A percentile compares a stretch with the other conserved stretches of the same genome.
phyloP scores from a whole-genome alignment of 2,888 invertebrate species.

The Drosophila hamatofila region DNA sequence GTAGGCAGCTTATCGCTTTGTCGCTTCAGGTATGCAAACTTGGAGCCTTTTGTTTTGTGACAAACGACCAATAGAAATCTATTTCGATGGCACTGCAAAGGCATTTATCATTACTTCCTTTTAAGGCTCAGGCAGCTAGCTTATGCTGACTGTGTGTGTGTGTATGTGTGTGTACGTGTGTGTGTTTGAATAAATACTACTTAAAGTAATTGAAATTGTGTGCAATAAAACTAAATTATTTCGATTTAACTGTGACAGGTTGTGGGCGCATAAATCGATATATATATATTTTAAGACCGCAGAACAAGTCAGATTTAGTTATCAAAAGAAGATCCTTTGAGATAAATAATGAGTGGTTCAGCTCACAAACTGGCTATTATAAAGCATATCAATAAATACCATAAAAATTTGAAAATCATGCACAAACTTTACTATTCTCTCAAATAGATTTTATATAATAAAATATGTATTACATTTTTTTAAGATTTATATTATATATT shows the following conservation, averaged over 20 bases:
- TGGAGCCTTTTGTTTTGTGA: conserved; percentile 68
- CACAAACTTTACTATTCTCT: too few species aligned
- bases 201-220: conserved; percentile 45
- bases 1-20: conserved; percentile 45
- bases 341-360: neutral
- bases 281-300: too few species aligned
- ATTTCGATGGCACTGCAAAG: conserved; percentile 52
- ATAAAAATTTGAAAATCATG: too few species aligned
- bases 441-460: too few species aligned
- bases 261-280: neutral
- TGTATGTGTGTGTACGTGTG: neutral
- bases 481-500: too few species aligned
- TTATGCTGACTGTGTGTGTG: neutral
- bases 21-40: conserved; percentile 64
- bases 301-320: neutral
- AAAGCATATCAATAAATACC: too few species aligned
- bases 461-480: too few species aligned
- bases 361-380: too few species aligned
- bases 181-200: conserved; percentile 1
- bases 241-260: conserved; percentile 1
- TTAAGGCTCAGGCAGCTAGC: conserved; percentile 8
- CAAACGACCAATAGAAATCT: conserved; percentile 73
- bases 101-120: conserved; percentile 70
- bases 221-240: conserved; percentile 33
- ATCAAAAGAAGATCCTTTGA: neutral